Conservation (phyloP, 2,113 vertebrate species). For the Aix galericulata region DNA sequence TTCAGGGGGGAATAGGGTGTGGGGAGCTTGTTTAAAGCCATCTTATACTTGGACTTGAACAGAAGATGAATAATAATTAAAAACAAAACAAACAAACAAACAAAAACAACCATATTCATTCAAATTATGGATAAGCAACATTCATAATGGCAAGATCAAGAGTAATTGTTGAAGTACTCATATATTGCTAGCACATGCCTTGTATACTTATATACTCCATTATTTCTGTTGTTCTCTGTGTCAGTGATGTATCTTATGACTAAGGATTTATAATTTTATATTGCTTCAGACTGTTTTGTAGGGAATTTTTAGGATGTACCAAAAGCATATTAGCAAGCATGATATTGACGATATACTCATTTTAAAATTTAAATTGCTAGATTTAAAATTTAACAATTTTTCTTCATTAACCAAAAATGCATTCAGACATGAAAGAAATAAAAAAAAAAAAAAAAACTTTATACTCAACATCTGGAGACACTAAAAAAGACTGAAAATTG, state of each 20-base stretch:
- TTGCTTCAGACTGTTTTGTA: neutral
- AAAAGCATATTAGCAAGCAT: neutral
- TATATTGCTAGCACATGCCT: neutral
- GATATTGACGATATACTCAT: fast-evolving
- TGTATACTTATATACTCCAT: neutral
- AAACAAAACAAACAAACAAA: neutral
- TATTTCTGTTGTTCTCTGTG: neutral
- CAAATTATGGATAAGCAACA: neutral
- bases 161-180: neutral
- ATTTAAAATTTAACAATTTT: neutral
- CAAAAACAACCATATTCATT: neutral
- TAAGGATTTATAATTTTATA: neutral
- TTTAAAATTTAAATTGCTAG: neutral
- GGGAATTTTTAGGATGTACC: neutral
- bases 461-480: neutral
- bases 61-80: neutral
- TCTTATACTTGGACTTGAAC: neutral
- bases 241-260: neutral
- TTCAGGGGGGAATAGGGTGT: too few relatives aligned
- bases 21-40: neutral
- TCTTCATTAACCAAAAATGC: neutral
- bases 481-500: neutral
- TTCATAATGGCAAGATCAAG: neutral
- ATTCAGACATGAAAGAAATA: neutral
- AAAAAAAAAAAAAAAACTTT: neutral